Evolutionary conservation across 1,140 invertebrate genomes (phyloP), one percentile per base, ranked within the genome.

Genomic region (Pinna nobilis): DNA sequence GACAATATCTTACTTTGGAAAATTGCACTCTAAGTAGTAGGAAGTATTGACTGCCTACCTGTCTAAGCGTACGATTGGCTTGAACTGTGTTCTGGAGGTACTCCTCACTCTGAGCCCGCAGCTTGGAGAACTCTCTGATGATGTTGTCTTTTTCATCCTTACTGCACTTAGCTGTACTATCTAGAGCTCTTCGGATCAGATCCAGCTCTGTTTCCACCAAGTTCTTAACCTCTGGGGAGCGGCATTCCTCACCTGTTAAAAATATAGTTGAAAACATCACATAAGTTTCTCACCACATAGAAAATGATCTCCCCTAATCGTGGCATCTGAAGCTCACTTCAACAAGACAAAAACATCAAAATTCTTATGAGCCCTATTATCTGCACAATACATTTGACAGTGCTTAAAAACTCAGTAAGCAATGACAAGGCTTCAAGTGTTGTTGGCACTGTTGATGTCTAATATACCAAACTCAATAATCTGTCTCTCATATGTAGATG

Each of bases 111-210:
- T 77, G 65, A 2, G 77, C 67, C 23, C 81, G 66, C 30, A 85
- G 63, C 51, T 80, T 82, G 37, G 79, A 79, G 66, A 81, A 85
- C 49, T 85, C 80, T 3, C 82, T 75, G 23, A 87, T 55, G 37
- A 82, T 84, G 4, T 67, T 66, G n/a, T 81, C 76, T 59, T 82
- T 79, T 20, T 80, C 78, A 37, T 84, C 83, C 61, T 78, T 76
- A 7, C 74, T 79, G n/a, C 76, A 67, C 9, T 77, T 76, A 9
- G 81, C 74, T 74, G 84, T 82, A 9, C 84, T 81, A 47, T 84
- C 80, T 3, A 87, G 72, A 9, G 80, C 82, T 39, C 74, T 59
- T 9, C 78, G 80, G 9, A 87, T 78, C 82, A 87, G 76, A 33
- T 81, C 79, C 28, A 86, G 28, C 53, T 86, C 84, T n/a, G 69